Evolutionary conservation across 2,888 invertebrate genomes (phyloP).

Genomic region (Chloromyia formosa): DNA sequence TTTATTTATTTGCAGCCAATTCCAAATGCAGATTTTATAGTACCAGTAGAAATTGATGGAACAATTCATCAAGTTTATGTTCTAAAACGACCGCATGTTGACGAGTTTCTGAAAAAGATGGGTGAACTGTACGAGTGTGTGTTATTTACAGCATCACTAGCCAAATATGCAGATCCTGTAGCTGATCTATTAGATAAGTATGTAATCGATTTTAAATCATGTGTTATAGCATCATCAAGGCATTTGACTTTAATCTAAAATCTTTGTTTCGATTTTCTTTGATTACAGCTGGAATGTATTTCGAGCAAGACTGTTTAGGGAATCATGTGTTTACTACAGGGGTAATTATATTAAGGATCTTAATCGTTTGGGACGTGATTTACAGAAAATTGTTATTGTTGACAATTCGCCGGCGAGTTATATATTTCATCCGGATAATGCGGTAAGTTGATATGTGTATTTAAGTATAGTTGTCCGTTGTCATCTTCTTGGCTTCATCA

Average conservation of each 20-base stretch:
- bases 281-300: conserved; percentile 94
- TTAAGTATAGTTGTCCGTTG: too few relatives aligned
- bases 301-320: conserved; percentile 95
- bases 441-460: conserved; percentile 86
- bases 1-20: conserved; percentile 80
- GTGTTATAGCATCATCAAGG: too few relatives aligned
- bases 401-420: conserved; percentile 99
- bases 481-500: too few relatives aligned
- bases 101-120: conserved; percentile 97
- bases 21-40: conserved; percentile 99
- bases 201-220: conserved; percentile 52
- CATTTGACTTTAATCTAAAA: background rate
- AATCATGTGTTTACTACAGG: conserved; percentile 99
- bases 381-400: conserved; percentile 96
- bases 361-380: conserved; percentile 94
- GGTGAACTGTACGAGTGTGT: conserved; percentile 99
- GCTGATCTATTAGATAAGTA: conserved; percentile 93
- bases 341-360: conserved; percentile 99
- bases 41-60: conserved; percentile 99
- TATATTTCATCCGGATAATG: conserved; percentile 99
- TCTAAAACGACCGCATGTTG: conserved; percentile 98
- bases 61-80: conserved; percentile 99
- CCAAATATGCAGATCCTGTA: conserved; percentile 99
- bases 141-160: conserved; percentile 97
- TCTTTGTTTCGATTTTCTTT: conserved; percentile 35